These are phyloP conservation scores for Dryoscopus gambensis DNA, from an alignment of 2,113 vertebrate genomes.

Conservation along the genomic window DNA sequence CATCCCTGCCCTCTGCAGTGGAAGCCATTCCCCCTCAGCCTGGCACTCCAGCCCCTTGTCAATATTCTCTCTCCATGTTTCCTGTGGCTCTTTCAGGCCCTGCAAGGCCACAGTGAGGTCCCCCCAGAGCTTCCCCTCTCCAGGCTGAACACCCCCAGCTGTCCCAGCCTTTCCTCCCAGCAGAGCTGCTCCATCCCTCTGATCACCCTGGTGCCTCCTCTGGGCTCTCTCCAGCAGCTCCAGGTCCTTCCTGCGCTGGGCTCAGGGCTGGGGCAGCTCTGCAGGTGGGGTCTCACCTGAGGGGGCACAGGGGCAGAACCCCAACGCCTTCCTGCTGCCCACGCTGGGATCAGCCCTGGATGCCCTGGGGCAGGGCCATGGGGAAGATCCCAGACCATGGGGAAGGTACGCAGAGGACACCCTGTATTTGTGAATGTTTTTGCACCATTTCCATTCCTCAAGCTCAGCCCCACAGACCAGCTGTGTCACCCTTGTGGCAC, in stretches of 20 bases:
- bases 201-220: background rate
- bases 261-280: background rate
- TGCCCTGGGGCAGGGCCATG: fast-evolving
- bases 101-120: fast-evolving
- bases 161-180: background rate
- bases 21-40: background rate
- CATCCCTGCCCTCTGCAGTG: background rate
- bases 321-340: background rate
- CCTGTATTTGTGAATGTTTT: background rate
- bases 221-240: background rate
- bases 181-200: background rate
- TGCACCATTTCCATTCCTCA: background rate
- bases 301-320: background rate
- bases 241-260: background rate
- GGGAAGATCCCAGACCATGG: background rate
- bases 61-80: background rate
- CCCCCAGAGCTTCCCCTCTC: background rate
- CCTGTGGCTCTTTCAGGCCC: fast-evolving
- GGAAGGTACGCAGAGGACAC: background rate
- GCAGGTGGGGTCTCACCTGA: background rate
- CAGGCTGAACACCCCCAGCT: background rate
- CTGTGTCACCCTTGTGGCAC: background rate
- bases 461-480: background rate
- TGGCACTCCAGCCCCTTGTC: fast-evolving
- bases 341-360: fast-evolving